Percentiles rank a stretch among this genome's conserved stretches.
Conservation (phyloP, 2,888 invertebrate species). For the Agrenia bidenticulata region DNA sequence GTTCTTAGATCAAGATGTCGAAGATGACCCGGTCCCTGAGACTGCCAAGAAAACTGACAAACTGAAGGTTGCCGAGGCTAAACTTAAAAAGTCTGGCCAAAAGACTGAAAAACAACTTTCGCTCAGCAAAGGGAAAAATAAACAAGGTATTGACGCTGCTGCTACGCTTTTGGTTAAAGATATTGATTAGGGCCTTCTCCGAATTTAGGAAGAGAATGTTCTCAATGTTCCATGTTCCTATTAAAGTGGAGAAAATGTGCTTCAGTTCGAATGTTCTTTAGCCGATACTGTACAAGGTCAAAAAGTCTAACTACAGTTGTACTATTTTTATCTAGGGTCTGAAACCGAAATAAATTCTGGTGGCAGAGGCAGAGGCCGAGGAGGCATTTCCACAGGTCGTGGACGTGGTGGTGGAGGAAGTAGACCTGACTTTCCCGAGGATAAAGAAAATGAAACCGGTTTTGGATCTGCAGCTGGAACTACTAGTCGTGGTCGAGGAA, state of each 20-base stretch:
- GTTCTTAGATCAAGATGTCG: constrained; percentile 71
- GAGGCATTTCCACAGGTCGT: not conserved
- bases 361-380: constrained; percentile 8
- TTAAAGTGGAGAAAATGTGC: no score
- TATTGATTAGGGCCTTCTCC: not conserved
- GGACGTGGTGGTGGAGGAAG: not conserved
- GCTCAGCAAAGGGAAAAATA: constrained; percentile 11
- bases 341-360: not conserved
- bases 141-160: not conserved
- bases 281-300: not conserved
- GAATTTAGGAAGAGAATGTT: not conserved
- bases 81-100: not conserved
- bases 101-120: constrained; percentile 9
- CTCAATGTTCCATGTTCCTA: no score
- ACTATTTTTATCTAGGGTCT: not conserved
- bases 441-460: not conserved
- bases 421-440: not conserved
- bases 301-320: no score
- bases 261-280: no score
- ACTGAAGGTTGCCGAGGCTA: not conserved
- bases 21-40: constrained; percentile 74
- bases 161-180: not conserved
- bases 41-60: not conserved
- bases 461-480: not conserved
- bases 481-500: not conserved